phyloP scores from a whole-genome alignment of 2,888 invertebrate species.

The Drosophila nigritarsus region DNA sequence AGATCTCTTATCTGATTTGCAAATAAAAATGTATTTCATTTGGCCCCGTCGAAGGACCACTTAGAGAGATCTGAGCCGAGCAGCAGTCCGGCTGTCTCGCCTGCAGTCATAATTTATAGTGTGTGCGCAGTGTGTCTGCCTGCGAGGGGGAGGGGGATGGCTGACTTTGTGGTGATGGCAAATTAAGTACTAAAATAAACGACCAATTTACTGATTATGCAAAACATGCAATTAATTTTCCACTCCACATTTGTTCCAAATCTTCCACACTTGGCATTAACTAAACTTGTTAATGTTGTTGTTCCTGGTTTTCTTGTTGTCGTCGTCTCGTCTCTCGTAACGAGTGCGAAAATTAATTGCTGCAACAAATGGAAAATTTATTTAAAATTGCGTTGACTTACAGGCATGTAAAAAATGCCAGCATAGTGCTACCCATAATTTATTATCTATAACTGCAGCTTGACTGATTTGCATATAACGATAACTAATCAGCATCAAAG shows the following conservation, averaged over 20 bases:
- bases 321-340: slow-evolving; percentile 21
- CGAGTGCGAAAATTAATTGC: slow-evolving; percentile 69
- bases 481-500: slow-evolving; percentile 6
- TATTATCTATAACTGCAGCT: slow-evolving; percentile 32
- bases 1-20: slow-evolving; percentile 77
- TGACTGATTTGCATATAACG: slow-evolving; percentile 27
- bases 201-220: slow-evolving; percentile 82
- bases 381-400: slow-evolving; percentile 36
- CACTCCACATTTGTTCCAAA: slow-evolving; percentile 55
- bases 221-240: slow-evolving; percentile 82
- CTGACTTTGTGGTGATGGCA: slow-evolving; percentile 47
- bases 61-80: slow-evolving; percentile 20
- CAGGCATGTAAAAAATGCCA: slow-evolving; percentile 9
- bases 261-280: slow-evolving; percentile 39
- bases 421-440: slow-evolving; percentile 28
- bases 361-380: slow-evolving; percentile 61
- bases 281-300: slow-evolving; percentile 41
- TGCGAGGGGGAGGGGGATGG: neutral
- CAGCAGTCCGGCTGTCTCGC: slow-evolving; percentile 9
- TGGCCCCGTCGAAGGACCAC: slow-evolving; percentile 40
- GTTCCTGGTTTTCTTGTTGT: neutral
- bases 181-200: slow-evolving; percentile 81
- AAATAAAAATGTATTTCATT: slow-evolving; percentile 75
- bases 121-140: slow-evolving; percentile 38
- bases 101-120: slow-evolving; percentile 70